Evolutionary conservation across 2,888 invertebrate species (phyloP), one percentile per base, ranked within the genome.

Genomic region (Machimus rusticus): DNA sequence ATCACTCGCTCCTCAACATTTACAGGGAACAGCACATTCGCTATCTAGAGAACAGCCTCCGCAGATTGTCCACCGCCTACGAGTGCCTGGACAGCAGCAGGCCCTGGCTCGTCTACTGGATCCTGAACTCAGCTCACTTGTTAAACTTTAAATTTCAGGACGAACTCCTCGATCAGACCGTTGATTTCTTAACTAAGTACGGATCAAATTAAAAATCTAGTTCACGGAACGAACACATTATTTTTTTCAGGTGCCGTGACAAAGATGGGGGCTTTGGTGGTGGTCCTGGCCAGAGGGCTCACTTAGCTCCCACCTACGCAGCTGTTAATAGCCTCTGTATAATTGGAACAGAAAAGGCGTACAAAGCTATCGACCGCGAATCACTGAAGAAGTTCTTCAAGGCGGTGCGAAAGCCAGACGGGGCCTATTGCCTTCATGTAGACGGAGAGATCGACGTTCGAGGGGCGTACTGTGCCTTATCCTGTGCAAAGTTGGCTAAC

Each of bases 101-200:
- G 90, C 96, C 99, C 8, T 99, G 99, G 99, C 94, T 99, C 88
- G 96, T 98, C 90, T 99, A 99, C 92, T 99, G 99, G 99, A 98
- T 97, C 89, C 92, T 99, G 51, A 98, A 99, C 93, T 95, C 98
- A 5, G 93, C 99, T 55, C 96, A 97, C 91, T 93, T 99, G 89
- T 93, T 98, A 51, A 95, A 95, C 89, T 94, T 94, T 89, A 93
- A 94, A 87, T 93, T 97, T 87, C 93, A 94, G 12, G 94, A 94
- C 51, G 93, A 93, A 37, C 93, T 93, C 12, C 93, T 94, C 88
- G 93, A 93, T 55, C 92, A 93, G 87, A 93, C 96, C 87, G 93
- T 94, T 19, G 92, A 93, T 82, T 96, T 96, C 91, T 92, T 96
- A 89, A 93, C 90, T 88, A 95, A 94, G 94, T 94, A 92, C 89